phyloP scores from a whole-genome alignment of 92 coral and sea anemone species.

The Phymanthus crucifer region DNA sequence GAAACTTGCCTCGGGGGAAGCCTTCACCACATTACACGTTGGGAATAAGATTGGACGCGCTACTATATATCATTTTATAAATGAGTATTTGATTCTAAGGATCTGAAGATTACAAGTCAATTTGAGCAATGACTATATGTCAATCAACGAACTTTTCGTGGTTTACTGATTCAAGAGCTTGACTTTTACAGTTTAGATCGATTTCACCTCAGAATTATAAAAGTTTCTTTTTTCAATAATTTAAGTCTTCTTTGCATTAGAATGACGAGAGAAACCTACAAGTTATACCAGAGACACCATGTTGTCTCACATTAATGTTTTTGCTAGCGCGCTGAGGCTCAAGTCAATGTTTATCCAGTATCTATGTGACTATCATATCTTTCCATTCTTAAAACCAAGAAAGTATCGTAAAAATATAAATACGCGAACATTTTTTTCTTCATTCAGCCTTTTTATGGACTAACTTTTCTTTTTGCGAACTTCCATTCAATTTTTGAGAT shows the following conservation, averaged over 20 bases:
- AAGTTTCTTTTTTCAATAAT: background rate
- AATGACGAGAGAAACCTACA: background rate
- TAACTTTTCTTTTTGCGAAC: background rate
- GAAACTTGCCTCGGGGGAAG: background rate
- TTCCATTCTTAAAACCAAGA: background rate
- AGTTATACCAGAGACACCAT: background rate
- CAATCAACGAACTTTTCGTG: background rate
- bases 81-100: background rate
- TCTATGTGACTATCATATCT: background rate
- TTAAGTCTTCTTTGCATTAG: too few relatives aligned
- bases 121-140: background rate
- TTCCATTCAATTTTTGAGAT: background rate
- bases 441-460: background rate
- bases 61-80: constrained; percentile 8
- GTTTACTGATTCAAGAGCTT: background rate
- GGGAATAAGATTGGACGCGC: constrained; percentile 6
- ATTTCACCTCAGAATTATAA: background rate
- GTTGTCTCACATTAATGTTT: background rate
- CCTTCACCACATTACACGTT: background rate
- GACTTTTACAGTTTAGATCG: background rate
- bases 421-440: background rate
- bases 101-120: background rate
- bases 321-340: background rate
- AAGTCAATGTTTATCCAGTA: background rate
- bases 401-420: background rate